phyloP scores from a whole-genome alignment of 2,113 vertebrate genomes.

The Corythaeola cristata region DNA sequence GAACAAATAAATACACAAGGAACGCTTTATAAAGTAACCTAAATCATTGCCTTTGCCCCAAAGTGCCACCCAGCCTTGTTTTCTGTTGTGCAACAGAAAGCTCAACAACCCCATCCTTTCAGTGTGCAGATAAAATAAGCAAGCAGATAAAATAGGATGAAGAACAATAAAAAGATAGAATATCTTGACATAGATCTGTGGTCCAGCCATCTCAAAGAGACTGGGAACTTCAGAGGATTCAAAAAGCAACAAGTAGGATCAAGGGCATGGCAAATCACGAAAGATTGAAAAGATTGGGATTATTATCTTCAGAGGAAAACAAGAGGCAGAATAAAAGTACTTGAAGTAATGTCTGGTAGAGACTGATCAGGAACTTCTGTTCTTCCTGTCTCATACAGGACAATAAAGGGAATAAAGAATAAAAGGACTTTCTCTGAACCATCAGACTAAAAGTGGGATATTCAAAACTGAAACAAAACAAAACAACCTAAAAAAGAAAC shows the following conservation, averaged over 20 bases:
- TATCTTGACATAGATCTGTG: background rate
- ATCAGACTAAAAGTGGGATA: background rate
- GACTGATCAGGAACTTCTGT: background rate
- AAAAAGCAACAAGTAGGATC: constrained; percentile 5
- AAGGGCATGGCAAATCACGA: background rate
- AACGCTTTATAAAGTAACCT: background rate
- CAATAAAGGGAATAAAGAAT: background rate
- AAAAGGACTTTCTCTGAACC: background rate
- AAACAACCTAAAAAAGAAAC: background rate
- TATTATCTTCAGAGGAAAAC: constrained; percentile 45
- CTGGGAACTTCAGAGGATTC: background rate
- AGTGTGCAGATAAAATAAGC: background rate
- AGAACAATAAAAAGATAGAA: background rate
- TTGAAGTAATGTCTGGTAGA: constrained; percentile 15
- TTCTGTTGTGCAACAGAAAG: background rate
- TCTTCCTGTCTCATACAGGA: background rate
- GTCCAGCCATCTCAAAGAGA: background rate
- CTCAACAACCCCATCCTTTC: background rate
- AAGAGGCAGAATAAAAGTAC: background rate
- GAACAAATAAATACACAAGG: background rate
- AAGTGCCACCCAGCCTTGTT: background rate
- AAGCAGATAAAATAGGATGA: background rate
- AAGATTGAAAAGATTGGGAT: background rate
- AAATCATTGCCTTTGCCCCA: background rate
- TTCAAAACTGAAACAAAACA: background rate